phyloP scores from a whole-genome alignment of 2,888 invertebrate species.

The Mesorhabditis spiculigera region DNA sequence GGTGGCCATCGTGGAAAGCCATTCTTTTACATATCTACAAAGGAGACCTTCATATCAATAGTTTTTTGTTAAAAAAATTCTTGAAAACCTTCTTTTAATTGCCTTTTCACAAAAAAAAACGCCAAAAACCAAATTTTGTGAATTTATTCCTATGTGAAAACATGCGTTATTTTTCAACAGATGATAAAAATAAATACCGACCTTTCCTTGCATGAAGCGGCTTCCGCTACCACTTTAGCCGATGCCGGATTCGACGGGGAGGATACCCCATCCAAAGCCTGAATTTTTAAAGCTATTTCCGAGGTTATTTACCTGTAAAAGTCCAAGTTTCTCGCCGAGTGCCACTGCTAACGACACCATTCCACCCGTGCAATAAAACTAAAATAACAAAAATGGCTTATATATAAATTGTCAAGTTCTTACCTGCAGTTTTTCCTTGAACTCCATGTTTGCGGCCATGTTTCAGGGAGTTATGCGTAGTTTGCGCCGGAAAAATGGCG shows the following conservation, averaged over 20 bases:
- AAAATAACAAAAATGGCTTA: no score
- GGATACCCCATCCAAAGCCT: background rate
- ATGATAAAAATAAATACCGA: background rate
- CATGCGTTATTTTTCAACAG: no score
- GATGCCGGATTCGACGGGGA: background rate
- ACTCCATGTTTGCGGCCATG: background rate
- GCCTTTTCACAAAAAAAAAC: background rate
- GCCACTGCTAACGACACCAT: background rate
- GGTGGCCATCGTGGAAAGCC: constrained; percentile 33
- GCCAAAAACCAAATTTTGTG: background rate
- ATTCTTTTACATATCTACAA: constrained; percentile 37
- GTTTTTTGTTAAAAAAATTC: constrained; percentile 6
- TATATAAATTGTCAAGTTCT: background rate
- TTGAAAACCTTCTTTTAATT: background rate
- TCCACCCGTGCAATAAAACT: constrained; percentile 4
- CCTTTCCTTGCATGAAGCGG: background rate
- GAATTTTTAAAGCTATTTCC: background rate
- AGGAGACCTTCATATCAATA: background rate
- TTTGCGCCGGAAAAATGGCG: no score
- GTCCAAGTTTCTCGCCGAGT: background rate
- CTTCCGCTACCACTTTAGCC: background rate
- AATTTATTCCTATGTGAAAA: background rate
- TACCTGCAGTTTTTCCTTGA: background rate
- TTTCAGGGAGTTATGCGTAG: no score
- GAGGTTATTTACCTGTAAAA: background rate